Conservation (phyloP, 2,797 vertebrate species). For the Heteromormyrus szaboi region DNA sequence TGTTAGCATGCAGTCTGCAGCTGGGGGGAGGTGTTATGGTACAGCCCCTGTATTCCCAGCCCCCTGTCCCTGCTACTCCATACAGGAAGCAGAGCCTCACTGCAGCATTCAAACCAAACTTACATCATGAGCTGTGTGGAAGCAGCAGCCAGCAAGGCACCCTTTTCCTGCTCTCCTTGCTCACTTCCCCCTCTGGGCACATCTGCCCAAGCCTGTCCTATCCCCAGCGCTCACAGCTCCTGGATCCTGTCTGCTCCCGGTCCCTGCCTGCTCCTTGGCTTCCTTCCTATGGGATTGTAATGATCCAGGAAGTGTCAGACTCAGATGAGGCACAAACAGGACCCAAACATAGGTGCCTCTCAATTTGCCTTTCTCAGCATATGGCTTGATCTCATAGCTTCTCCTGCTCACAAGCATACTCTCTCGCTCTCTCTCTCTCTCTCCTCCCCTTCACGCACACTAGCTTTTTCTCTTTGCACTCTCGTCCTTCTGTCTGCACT, state of each 20-base stretch:
- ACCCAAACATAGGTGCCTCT: constrained; percentile 41
- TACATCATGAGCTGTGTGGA: constrained; percentile 18
- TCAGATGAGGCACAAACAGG: constrained; percentile 36
- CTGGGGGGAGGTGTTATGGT: constrained; percentile 33
- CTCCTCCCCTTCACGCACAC: neutral
- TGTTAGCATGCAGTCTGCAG: constrained; percentile 9
- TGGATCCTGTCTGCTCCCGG: constrained; percentile 10
- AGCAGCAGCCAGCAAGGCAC: neutral
- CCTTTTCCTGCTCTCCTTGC: neutral
- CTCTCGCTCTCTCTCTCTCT: constrained; percentile 9
- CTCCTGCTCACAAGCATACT: neutral
- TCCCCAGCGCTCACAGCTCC: neutral
- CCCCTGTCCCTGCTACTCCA: neutral
- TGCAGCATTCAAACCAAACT: constrained; percentile 14
- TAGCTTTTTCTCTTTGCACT: neutral
- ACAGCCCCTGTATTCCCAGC: constrained; percentile 30
- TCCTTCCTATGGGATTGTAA: constrained; percentile 31
- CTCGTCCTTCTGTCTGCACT: neutral
- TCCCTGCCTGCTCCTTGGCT: constrained; percentile 32
- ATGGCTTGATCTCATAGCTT: neutral
- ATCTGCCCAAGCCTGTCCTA: neutral
- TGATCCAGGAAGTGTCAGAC: constrained; percentile 51
- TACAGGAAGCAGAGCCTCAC: constrained; percentile 29
- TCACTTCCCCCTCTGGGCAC: constrained; percentile 2
- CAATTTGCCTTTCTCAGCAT: constrained; percentile 37